Base-by-base conservation (phyloP, 35 echinoderm and acorn worm genomes). In the Heliocidaris erythrogramma region DNA sequence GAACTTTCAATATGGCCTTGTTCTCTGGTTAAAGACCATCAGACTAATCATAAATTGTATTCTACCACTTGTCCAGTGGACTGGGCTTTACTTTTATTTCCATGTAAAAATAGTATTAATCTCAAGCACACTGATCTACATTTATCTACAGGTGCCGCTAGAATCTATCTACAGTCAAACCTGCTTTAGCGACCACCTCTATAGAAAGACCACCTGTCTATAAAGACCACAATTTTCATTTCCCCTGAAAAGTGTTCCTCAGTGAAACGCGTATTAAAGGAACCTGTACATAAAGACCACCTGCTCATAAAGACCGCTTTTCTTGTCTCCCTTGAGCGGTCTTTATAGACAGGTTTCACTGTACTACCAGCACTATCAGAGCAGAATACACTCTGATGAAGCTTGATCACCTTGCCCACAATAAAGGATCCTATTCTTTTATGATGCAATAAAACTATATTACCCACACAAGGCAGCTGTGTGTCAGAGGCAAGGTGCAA, bases 391-490 rank as follows among this genome's bases (percentile, higher is more conserved):
- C 65, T 21, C 27, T 78, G 17, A 78, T 78, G 21, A 78, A 78
- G 65, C 27, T 27, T n/a, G n/a, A 78, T 78, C 65, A 78, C 27
- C 0, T 24, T 78, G 65, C 65, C 65, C 65, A 78, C 65, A 78
- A 78, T 78, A 78, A 78, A 78, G 65, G 18, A 78, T 1, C 65
- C 65, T 78, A 78, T 78, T 78, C 65, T 78, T 78, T 78, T n/a
- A 78, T 24, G 65, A 78, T 78, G 65, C 65, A 78, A 78, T 78
- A 78, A 78, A 78, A 78, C 27, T 78, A 78, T 78, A 78, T 78
- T 78, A 78, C 65, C 65, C 17, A 7, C 65, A 27, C 65, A 78
- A 17, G 27, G 21, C 65, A 78, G 27, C 18, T 78, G 27, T 21
- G 65, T 78, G 21, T n/a, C n/a, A n/a, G n/a, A n/a, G 8, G 65